Evolutionary conservation across 2,888 invertebrate genomes (phyloP).

Genomic region (Conomelus anceps): DNA sequence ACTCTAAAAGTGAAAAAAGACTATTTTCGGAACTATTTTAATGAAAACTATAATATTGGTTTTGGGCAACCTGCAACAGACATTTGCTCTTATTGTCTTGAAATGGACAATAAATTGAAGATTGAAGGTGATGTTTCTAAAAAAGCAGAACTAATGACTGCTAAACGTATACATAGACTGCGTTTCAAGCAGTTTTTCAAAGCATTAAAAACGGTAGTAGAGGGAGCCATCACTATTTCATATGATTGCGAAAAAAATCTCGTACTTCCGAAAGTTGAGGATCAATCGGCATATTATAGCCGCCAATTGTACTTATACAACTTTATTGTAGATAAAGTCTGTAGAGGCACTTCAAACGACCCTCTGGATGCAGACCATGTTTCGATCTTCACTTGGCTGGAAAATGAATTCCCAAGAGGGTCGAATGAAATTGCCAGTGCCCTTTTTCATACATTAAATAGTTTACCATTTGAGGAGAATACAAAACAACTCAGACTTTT

Average conservation of each 20-base stretch:
- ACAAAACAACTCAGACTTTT: constrained; percentile 23
- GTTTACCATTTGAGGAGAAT: constrained; percentile 3
- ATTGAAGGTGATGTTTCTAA: neutral
- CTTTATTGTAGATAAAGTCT: constrained; percentile 24
- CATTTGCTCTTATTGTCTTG: constrained; percentile 8
- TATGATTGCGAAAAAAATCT: constrained; percentile 22
- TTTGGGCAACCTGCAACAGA: too few relatives aligned
- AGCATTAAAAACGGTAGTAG: neutral
- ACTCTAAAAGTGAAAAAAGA: neutral
- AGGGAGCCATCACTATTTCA: neutral
- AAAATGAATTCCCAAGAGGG: constrained; percentile 26
- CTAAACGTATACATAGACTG: neutral
- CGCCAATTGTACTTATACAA: constrained; percentile 24
- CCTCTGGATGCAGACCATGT: neutral
- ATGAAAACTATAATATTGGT: too few relatives aligned
- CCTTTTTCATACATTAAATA: constrained; percentile 19
- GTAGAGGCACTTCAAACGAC: constrained; percentile 1
- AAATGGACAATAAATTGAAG: neutral
- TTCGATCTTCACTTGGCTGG: constrained; percentile 1
- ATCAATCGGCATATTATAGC: too few relatives aligned
- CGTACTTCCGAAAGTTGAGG: too few relatives aligned
- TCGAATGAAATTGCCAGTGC: constrained; percentile 27
- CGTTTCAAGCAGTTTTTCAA: neutral
- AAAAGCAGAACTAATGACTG: neutral
- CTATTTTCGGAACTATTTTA: too few relatives aligned